Evolutionary conservation across 2,888 invertebrate genomes (phyloP), one percentile per base, ranked within the genome.

Genomic region (Pasiphila rectangulata): DNA sequence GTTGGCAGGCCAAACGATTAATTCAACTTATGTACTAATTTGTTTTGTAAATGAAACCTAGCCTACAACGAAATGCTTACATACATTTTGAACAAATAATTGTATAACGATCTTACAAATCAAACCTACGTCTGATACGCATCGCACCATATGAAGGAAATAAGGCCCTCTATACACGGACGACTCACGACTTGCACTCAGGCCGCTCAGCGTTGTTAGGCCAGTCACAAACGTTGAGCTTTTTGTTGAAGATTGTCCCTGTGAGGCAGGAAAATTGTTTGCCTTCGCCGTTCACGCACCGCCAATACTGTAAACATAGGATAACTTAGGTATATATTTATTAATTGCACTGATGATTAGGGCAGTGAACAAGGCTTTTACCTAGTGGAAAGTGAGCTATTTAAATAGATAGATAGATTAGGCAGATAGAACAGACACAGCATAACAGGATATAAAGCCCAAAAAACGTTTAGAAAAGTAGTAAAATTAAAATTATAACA

Each of bases 221-320:
- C 96, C 96, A 96, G 75, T 95, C 96, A 74, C 96, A 96, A 9
- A 94, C 91, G 63, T 92, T 91, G 29, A 90, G 87, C 16, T 89
- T 79, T 0, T 91, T 90, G 67, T 96, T 94, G 89, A 93, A 97
- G 2, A 94, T 92, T 0, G 95, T 93, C 15, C 94, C 94, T 0
- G 91, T 86, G 56, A 92, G 91, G 69, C 97, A 97, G 7, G 90
- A 87, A 70, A 95, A 94, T 59, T 92, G 91, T 36, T 93, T 82
- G 2, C 93, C 92, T 67, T 93, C 92, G 3, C 94, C 95, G 72
- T 95, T 93, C 13, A 94, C 94, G 72, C 97, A 97, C 51, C 95
- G 93, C 86, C 94, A 96, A 67, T 96, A 97, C 95, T 96, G 37
- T 67, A 69, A 57, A 40, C 61, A 57, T 23, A 16, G 2, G 9